Conservation (phyloP, 2,888 invertebrate species). For the Seladonia tumulorum region DNA sequence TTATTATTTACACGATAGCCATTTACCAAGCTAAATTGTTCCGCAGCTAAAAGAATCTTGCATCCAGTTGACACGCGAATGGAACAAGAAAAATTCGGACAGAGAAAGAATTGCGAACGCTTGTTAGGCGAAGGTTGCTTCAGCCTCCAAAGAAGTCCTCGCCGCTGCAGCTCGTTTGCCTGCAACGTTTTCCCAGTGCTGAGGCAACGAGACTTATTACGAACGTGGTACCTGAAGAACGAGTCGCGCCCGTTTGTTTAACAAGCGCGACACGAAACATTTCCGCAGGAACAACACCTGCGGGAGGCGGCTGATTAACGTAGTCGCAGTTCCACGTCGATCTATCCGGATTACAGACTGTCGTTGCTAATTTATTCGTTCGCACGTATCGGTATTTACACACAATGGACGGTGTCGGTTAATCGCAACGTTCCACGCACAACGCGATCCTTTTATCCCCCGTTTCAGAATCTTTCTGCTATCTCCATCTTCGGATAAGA, state of each 20-base stretch:
- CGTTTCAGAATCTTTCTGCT: no score
- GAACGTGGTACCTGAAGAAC: background rate
- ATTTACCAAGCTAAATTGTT: background rate
- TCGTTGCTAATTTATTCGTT: conserved; percentile 9
- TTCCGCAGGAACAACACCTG: background rate
- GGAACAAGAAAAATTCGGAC: background rate
- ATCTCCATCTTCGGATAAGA: conserved; percentile 12
- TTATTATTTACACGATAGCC: background rate
- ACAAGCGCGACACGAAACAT: background rate
- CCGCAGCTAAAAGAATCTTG: background rate
- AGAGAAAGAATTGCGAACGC: background rate
- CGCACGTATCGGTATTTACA: conserved; percentile 40
- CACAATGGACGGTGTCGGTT: conserved; percentile 38
- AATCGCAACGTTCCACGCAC: conserved; percentile 33
- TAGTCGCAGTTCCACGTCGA: background rate
- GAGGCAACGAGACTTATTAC: background rate
- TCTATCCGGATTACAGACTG: conserved; percentile 19
- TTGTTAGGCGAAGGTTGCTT: background rate
- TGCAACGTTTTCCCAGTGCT: background rate
- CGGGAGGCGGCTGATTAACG: conserved; percentile 1
- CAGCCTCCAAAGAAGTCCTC: background rate
- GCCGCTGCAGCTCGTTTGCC: background rate
- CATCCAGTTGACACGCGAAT: background rate
- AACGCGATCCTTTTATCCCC: conserved; percentile 32
- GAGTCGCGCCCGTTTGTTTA: conserved; percentile 23